Base-by-base conservation (phyloP, 1,140 invertebrate genomes). In the Drosophila nannoptera region DNA sequence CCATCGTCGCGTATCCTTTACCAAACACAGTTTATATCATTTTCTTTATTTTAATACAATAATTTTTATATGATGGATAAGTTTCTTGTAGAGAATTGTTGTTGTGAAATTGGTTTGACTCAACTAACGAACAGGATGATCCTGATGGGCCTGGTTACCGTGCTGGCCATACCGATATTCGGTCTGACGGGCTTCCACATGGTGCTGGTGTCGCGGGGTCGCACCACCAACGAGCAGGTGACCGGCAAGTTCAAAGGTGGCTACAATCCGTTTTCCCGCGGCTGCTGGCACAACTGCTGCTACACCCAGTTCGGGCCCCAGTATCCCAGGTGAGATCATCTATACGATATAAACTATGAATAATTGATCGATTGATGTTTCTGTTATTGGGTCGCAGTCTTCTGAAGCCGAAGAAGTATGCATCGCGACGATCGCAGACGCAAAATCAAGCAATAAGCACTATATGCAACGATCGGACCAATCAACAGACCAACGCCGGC, bases 191-290 rank as follows among this genome's bases (percentile, higher is more conserved):
- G 96, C 54, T 99, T 99, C 91, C 98, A 99, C 90, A 95, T 99
- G 91, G 94, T 99, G 73, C 92, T 99, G 64, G 97, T 99, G 43
- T 96, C 97, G 11, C 92, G 97, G 81, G 99, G 98, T n/a, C 93
- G 98, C 62, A 99, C 99, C n/a, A 99, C 99, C 62, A 99, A 99
- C 91, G 99, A 99, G 91, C 98, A 99, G 92, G 97, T 99, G 35
- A 99, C 98, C 4, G 97, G 97, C 42, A 99, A 99, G 92, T 99
- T 99, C 91, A 96, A 97, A 89, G 97, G 97, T 54, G 97, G 97
- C 29, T 97, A 96, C 90, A 99, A 99, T 93, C 98, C 98, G 58
- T 99, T 99, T 91, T 97, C 96, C 5, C 92, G 94, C 89, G 97
- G 97, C 42, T 99, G 97, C 89, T 94, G 95, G 92, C 92, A 94